Percentiles rank a stretch among this genome's conserved stretches.
Conservation (phyloP, 2,113 vertebrate species). For the Egretta garzetta region DNA sequence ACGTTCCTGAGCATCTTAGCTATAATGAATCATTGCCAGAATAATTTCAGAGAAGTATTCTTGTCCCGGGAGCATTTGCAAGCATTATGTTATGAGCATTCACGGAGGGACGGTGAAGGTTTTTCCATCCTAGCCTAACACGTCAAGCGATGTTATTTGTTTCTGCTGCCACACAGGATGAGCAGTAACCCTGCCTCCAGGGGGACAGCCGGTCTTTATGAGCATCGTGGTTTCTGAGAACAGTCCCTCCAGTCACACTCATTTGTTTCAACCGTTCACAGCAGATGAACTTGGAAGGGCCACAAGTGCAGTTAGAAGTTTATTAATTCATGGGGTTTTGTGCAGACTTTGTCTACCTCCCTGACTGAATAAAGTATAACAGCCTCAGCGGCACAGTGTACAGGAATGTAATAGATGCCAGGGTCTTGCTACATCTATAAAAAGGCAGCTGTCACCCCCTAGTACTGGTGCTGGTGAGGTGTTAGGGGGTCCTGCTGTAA, state of each 20-base stretch:
- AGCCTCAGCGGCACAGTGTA: background rate
- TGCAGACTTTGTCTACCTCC: background rate
- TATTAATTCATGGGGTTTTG: background rate
- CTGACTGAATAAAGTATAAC: background rate
- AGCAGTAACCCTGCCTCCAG: background rate
- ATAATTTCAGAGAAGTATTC: background rate
- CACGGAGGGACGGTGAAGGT: fast-evolving
- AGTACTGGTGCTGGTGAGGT: background rate
- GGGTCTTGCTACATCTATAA: background rate
- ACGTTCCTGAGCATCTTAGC: background rate
- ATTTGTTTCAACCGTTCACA: background rate
- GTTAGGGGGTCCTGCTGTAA: background rate
- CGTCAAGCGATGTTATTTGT: background rate
- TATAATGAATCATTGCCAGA: background rate
- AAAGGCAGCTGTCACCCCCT: background rate
- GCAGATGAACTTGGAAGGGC: background rate
- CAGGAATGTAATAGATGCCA: background rate
- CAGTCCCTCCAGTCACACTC: background rate
- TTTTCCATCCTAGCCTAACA: background rate
- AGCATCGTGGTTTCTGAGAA: background rate
- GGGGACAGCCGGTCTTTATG: background rate
- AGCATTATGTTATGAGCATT: background rate
- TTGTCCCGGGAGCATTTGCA: background rate
- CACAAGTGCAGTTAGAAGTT: background rate
- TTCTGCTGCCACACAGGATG: background rate